phyloP scores from a whole-genome alignment of 2,888 invertebrate genomes.

The Periphyllus acericola region DNA sequence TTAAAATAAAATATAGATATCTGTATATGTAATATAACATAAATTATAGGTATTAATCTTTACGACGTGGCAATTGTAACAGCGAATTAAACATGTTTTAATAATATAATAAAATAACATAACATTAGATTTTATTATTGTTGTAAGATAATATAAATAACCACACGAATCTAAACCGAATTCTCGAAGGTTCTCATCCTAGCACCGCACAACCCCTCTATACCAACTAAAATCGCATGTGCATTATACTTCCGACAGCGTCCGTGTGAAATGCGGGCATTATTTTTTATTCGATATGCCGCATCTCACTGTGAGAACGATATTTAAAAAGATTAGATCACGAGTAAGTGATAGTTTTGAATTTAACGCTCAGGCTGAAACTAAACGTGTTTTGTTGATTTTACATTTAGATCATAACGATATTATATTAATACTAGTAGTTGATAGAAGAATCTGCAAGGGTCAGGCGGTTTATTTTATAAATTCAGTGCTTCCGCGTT shows the following conservation, averaged over 20 bases:
- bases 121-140: background rate
- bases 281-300: conserved; percentile 28
- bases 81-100: background rate
- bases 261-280: conserved; percentile 57
- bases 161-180: conserved; percentile 10
- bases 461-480: no score
- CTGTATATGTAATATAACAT: no score
- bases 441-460: background rate
- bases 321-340: conserved; percentile 44
- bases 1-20: no score
- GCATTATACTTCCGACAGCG: conserved; percentile 16
- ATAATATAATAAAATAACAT: background rate
- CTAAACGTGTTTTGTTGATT: background rate
- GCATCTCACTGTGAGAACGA: conserved; percentile 46
- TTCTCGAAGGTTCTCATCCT: conserved; percentile 5
- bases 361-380: background rate
- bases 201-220: background rate
- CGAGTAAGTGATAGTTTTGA: background rate
- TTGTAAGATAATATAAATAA: background rate
- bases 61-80: no score
- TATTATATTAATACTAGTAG: background rate
- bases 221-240: background rate
- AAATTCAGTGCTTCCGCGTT: no score
- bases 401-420: background rate
- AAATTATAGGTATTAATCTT: no score